A percentile compares a stretch with the other conserved stretches of the same genome.
These are phyloP conservation scores for Meloidogyne hapla DNA, from an alignment of 1,140 invertebrate species.

Conservation along the genomic window DNA sequence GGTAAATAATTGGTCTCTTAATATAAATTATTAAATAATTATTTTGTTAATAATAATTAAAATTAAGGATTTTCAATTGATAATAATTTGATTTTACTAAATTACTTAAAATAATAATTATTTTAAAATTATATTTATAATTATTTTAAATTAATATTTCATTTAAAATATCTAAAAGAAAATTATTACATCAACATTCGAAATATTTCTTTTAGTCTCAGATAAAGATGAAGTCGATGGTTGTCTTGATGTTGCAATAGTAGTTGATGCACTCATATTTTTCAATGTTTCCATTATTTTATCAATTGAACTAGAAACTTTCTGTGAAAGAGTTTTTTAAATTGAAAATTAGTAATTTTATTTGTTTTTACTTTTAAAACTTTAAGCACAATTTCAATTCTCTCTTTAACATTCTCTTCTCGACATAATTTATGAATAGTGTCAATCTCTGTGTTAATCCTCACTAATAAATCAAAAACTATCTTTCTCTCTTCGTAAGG, in stretches of 20 bases:
- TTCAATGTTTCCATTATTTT: slow-evolving; percentile 16
- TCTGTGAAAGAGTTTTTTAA: background rate
- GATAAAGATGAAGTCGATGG: background rate
- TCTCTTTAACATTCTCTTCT: slow-evolving; percentile 42
- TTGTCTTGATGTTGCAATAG: background rate
- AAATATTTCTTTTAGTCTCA: background rate
- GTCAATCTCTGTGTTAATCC: slow-evolving; percentile 56
- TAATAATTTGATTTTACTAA: too few species aligned
- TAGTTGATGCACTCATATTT: background rate
- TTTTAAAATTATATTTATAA: background rate
- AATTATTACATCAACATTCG: too few species aligned
- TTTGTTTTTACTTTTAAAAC: slow-evolving; percentile 25
- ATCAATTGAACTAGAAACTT: slow-evolving; percentile 20
- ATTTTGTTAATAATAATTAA: too few species aligned
- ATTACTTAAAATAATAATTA: too few species aligned
- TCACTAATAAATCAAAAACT: slow-evolving; percentile 48
- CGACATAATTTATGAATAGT: slow-evolving; percentile 53
- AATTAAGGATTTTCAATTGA: too few species aligned
- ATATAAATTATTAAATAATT: background rate
- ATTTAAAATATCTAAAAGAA: too few species aligned
- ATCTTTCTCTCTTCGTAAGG: slow-evolving; percentile 37
- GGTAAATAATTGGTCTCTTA: slow-evolving; percentile 9
- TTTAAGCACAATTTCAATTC: slow-evolving; percentile 48
- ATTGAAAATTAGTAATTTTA: background rate
- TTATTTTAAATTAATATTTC: background rate